Evolutionary conservation across 2,888 invertebrate species (phyloP).

Genomic region (Aspidiotus destructor): DNA sequence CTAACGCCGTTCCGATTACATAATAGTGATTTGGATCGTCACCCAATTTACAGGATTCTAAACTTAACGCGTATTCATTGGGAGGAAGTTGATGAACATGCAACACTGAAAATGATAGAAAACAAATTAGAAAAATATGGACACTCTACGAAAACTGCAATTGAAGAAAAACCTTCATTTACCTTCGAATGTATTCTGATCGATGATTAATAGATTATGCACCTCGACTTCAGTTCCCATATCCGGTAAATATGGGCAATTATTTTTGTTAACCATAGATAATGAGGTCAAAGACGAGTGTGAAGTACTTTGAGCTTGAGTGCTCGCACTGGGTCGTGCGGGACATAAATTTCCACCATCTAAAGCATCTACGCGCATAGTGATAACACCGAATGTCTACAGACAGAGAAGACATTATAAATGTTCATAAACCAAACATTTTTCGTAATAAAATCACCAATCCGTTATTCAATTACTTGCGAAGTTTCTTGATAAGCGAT

Average conservation of each 20-base stretch:
- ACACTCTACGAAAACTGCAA: neutral
- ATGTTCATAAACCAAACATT: neutral
- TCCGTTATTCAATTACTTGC: constrained; percentile 47
- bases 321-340: constrained; percentile 63
- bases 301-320: constrained; percentile 57
- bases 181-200: constrained; percentile 92
- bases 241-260: constrained; percentile 41
- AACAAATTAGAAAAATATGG: neutral
- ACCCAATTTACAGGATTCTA: constrained; percentile 81
- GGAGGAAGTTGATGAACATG: constrained; percentile 89
- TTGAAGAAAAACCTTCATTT: constrained; percentile 35
- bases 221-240: constrained; percentile 80
- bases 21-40: constrained; percentile 88
- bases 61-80: constrained; percentile 80
- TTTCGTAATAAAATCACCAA: neutral
- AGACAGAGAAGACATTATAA: constrained; percentile 35
- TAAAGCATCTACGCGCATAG: constrained; percentile 78
- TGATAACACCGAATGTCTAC: constrained; percentile 85
- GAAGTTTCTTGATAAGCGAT: constrained; percentile 91
- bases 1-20: constrained; percentile 86
- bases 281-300: constrained; percentile 46
- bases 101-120: constrained; percentile 52
- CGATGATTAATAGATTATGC: constrained; percentile 79
- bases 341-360: constrained; percentile 63
- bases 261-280: constrained; percentile 39